Evolutionary conservation across 2,888 invertebrate genomes (phyloP).

Genomic region (Ophion costatus): DNA sequence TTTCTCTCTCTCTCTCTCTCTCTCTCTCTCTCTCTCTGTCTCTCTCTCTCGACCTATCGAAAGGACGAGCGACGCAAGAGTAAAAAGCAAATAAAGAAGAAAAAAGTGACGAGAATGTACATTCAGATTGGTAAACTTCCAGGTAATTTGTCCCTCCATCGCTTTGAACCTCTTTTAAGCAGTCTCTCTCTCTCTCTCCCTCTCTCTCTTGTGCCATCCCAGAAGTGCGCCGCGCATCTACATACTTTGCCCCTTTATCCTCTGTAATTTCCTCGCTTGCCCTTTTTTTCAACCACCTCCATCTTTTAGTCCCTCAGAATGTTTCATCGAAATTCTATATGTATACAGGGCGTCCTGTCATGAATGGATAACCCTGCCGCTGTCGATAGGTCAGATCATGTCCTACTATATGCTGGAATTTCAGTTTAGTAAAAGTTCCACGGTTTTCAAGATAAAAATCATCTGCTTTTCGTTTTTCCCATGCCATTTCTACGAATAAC

Average conservation of each 20-base stretch:
- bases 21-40: not conserved
- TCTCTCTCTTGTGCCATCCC: not conserved
- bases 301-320: slow-evolving; percentile 48
- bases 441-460: no score
- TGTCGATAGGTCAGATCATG: no score
- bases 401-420: no score
- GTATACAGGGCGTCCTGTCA: no score
- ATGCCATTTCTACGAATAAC: no score
- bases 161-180: slow-evolving; percentile 79
- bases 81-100: slow-evolving; percentile 37
- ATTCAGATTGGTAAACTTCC: slow-evolving; percentile 81
- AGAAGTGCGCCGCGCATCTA: not conserved
- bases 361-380: no score
- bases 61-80: slow-evolving; percentile 38
- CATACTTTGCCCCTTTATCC: slow-evolving; percentile 22
- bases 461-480: no score
- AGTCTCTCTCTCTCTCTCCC: slow-evolving; percentile 62
- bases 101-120: slow-evolving; percentile 68
- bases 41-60: slow-evolving; percentile 1
- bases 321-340: slow-evolving; percentile 49
- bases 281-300: slow-evolving; percentile 45
- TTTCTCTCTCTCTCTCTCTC: slow-evolving; percentile 35
- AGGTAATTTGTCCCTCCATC: slow-evolving; percentile 79
- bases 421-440: no score
- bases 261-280: slow-evolving; percentile 59